Percentiles rank a stretch among this genome's conserved stretches.
phyloP scores from a whole-genome alignment of 2,888 invertebrate species.

The Encarsia formosa region DNA sequence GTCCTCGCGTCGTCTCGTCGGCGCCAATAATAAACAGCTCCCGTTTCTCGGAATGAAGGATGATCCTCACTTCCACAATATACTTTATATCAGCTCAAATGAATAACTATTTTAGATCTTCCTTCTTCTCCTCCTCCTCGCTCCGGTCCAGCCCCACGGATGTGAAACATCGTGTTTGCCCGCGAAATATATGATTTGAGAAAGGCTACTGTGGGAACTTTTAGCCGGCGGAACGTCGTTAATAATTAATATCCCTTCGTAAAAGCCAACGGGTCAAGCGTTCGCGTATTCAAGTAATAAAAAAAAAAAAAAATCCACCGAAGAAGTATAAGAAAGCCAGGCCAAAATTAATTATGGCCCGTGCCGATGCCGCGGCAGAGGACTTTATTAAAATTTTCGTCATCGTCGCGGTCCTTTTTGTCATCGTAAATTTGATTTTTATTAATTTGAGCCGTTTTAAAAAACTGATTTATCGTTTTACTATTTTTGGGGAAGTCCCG shows the following conservation, averaged over 20 bases:
- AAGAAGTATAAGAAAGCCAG: too few species aligned
- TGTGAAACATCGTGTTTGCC: background rate
- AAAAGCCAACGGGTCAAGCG: constrained; percentile 1
- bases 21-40: constrained; percentile 28
- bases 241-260: too few species aligned
- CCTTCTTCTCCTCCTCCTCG: background rate
- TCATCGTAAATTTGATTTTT: constrained; percentile 32
- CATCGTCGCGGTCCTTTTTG: background rate
- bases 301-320: too few species aligned
- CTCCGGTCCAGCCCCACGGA: background rate
- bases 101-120: constrained; percentile 16
- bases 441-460: too few species aligned
- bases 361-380: background rate
- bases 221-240: too few species aligned
- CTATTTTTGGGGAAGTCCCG: too few species aligned
- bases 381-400: constrained; percentile 7
- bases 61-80: constrained; percentile 17
- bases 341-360: background rate
- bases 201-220: constrained; percentile 25
- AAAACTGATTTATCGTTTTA: too few species aligned
- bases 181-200: background rate
- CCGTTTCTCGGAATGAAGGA: constrained; percentile 25
- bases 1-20: constrained; percentile 2
- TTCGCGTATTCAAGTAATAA: constrained; percentile 8
- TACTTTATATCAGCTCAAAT: constrained; percentile 17